phyloP scores from a whole-genome alignment of 2,113 vertebrate genomes.

The Corythornis madagascariensis region DNA sequence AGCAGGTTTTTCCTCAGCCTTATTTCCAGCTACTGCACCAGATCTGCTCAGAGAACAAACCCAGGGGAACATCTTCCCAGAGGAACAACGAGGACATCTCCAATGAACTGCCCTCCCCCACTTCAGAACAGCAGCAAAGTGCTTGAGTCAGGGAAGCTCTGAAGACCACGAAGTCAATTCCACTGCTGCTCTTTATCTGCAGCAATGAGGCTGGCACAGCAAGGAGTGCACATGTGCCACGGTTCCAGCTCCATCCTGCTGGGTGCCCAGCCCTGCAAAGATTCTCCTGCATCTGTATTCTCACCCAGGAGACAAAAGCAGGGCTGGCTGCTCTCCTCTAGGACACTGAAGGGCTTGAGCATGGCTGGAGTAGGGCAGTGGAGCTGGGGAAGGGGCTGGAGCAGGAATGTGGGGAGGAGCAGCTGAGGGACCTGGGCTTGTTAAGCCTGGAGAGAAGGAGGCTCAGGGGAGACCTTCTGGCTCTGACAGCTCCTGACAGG shows the following conservation, averaged over 20 bases:
- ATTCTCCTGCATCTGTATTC: not conserved
- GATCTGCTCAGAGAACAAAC: not conserved
- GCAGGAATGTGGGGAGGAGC: not conserved
- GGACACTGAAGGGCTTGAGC: too few species aligned
- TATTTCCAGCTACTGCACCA: not conserved
- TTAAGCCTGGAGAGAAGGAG: not conserved
- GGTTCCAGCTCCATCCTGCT: not conserved
- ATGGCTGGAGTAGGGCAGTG: not conserved
- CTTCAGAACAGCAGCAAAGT: not conserved
- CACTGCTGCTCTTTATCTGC: not conserved
- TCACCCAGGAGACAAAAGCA: not conserved
- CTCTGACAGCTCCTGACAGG: not conserved
- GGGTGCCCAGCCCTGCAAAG: not conserved
- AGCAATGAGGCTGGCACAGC: not conserved
- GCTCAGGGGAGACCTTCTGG: not conserved
- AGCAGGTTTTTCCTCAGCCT: not conserved
- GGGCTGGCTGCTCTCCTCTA: not conserved
- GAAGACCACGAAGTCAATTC: not conserved
- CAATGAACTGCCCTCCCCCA: not conserved
- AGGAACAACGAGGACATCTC: not conserved
- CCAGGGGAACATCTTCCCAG: not conserved
- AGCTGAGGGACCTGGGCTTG: not conserved
- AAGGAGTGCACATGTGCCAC: fast-evolving
- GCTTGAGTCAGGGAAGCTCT: not conserved
- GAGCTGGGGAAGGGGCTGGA: not conserved